phyloP scores from a whole-genome alignment of 2,113 vertebrate species.

The Muscicapa adusta region DNA sequence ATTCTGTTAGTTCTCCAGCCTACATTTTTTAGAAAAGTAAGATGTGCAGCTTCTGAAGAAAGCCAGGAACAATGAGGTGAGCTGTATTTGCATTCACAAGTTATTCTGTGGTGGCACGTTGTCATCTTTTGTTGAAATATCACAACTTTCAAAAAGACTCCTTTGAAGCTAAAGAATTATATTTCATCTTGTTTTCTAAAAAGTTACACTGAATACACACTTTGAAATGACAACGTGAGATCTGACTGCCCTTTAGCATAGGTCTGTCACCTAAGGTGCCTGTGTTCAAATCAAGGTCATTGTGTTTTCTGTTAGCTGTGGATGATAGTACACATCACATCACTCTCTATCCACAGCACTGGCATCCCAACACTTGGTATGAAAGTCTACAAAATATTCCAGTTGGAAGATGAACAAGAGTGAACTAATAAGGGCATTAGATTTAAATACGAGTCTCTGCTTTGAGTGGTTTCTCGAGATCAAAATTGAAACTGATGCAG shows the following conservation, averaged over 20 bases:
- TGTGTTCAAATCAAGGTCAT: constrained; percentile 40
- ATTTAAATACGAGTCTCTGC: neutral
- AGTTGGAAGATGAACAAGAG: neutral
- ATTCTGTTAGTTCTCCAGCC: constrained; percentile 78
- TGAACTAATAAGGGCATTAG: neutral
- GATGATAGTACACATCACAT: neutral
- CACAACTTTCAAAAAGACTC: constrained; percentile 73
- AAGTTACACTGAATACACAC: constrained; percentile 70
- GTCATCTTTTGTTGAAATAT: constrained; percentile 80
- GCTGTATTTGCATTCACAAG: constrained; percentile 77
- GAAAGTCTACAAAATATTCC: neutral
- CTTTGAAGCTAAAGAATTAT: constrained; percentile 76
- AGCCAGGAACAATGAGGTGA: constrained; percentile 75
- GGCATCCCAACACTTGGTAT: neutral
- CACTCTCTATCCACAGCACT: neutral
- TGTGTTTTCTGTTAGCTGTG: neutral
- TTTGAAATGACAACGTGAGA: constrained; percentile 64
- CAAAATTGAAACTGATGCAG: neutral
- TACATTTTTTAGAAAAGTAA: constrained; percentile 76
- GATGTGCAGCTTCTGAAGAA: constrained; percentile 77
- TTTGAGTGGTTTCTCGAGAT: neutral
- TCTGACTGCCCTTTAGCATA: constrained; percentile 48
- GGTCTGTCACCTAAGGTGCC: constrained; percentile 48
- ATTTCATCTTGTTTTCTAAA: constrained; percentile 74
- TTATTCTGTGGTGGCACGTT: constrained; percentile 77